Base-by-base conservation (phyloP, 2,797 vertebrate genomes). In the Scleropages formosus region DNA sequence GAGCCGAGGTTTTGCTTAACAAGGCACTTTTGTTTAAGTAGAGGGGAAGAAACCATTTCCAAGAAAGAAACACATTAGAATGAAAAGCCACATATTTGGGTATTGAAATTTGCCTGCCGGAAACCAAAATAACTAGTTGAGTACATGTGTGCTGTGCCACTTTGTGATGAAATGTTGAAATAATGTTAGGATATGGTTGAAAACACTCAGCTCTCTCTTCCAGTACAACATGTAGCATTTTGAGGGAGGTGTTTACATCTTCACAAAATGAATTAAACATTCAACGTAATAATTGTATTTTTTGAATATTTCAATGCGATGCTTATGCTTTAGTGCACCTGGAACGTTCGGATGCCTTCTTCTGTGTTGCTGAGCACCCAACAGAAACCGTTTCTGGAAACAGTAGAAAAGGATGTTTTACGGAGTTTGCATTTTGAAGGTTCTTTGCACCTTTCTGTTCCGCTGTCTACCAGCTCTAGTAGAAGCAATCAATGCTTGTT, bases 1-100 rank as follows among this genome's bases (percentile, higher is more conserved):
- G 74, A 79, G 74, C 82, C 77, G 82, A 87, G 83, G 71, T 81
- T 87, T 82, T 84, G 78, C 83, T 82, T 83, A 83, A 80, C 73
- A 79, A 71, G 80, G 82, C 77, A 79, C 61, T 80, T 84, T 81
- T 82, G 80, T 72, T 22, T 67, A 81, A 82, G 83, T 1, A 0
- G 83, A 85, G 77, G 73, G 49, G 62, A 84, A 60, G 81, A 0
- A 80, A 73, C 15, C 47, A 64, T 66, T 87, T 85, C 87, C 85
- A 88, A 86, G 70, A 81, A 72, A 85, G 74, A 79, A 80, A 77
- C 65, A 75, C 61, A 78, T 70, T 53, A 62, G 64, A 82, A 68
- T 80, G 76, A 84, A 56, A 80, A 31, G 77, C 46, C 72, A 74
- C 66, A 60, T 15, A 44, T 67, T 62, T 49, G 59, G 60, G 24